phyloP scores from a whole-genome alignment of 1,140 invertebrate species.

The Pteromalus puparum region DNA sequence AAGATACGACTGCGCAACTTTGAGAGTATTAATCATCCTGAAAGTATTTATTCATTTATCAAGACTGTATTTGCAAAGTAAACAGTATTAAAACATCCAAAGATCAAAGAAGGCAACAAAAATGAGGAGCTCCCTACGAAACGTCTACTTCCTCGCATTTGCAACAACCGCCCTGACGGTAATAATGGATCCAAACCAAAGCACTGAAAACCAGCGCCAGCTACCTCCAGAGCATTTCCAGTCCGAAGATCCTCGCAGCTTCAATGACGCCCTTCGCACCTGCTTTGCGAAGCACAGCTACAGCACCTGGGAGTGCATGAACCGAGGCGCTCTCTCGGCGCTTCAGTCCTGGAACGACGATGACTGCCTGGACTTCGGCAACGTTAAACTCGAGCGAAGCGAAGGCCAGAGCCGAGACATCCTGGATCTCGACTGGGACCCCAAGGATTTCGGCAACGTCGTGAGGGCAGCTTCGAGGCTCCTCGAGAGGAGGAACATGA shows the following conservation, averaged over 20 bases:
- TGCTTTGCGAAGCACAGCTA: slow-evolving; percentile 64
- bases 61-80: no score
- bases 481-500: slow-evolving; percentile 82
- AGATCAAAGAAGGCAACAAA: no score
- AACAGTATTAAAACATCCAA: neutral
- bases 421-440: slow-evolving; percentile 80
- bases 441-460: slow-evolving; percentile 82
- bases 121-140: slow-evolving; percentile 60
- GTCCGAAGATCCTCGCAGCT: slow-evolving; percentile 57
- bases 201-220: neutral
- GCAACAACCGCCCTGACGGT: slow-evolving; percentile 63
- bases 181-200: slow-evolving; percentile 61
- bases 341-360: slow-evolving; percentile 80
- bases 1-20: neutral
- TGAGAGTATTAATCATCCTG: neutral
- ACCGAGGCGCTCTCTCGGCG: slow-evolving; percentile 80
- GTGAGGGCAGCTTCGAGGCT: slow-evolving; percentile 82
- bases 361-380: slow-evolving; percentile 79
- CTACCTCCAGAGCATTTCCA: slow-evolving; percentile 22
- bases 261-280: slow-evolving; percentile 59
- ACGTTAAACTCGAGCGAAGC: slow-evolving; percentile 63
- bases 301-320: slow-evolving; percentile 77
- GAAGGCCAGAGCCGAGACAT: slow-evolving; percentile 66
- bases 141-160: slow-evolving; percentile 58
- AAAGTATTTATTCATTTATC: neutral